Conservation (phyloP, 2,888 invertebrate species). For the Ormyrus rosae region DNA sequence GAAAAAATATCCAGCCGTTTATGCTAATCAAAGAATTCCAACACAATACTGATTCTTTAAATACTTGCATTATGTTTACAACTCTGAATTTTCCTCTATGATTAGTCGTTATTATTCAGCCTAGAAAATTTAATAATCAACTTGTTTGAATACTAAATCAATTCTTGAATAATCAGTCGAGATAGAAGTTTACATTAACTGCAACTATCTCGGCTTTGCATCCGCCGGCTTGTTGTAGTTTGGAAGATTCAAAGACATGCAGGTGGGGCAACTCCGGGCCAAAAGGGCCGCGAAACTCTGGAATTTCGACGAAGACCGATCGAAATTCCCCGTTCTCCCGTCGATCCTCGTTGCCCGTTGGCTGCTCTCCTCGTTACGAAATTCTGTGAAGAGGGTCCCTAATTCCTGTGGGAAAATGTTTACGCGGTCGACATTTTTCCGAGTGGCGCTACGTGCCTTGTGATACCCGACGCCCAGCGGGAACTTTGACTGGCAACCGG, state of each 20-base stretch:
- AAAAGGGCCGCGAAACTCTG: background rate
- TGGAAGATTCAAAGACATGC: background rate
- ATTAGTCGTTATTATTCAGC: too few species aligned
- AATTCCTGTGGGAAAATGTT: conserved; percentile 34
- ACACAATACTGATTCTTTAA: background rate
- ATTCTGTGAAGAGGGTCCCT: background rate
- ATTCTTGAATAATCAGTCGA: too few species aligned
- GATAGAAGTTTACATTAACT: too few species aligned
- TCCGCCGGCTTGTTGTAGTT: background rate
- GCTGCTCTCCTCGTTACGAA: background rate
- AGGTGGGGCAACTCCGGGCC: background rate
- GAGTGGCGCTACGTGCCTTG: background rate
- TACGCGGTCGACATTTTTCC: conserved; percentile 1
- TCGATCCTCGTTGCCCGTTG: background rate
- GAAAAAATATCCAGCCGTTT: background rate
- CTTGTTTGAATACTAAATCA: too few species aligned
- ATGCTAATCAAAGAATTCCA: background rate
- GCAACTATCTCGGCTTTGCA: background rate
- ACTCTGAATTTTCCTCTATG: too few species aligned
- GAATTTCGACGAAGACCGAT: conserved; percentile 40
- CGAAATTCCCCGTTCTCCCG: conserved; percentile 23
- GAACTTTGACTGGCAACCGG: too few species aligned
- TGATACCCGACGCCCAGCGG: too few species aligned
- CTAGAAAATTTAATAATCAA: too few species aligned
- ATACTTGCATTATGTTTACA: too few species aligned